Conservation (phyloP, 2,888 invertebrate species). For the Imbricaverruca yamaguchii region DNA sequence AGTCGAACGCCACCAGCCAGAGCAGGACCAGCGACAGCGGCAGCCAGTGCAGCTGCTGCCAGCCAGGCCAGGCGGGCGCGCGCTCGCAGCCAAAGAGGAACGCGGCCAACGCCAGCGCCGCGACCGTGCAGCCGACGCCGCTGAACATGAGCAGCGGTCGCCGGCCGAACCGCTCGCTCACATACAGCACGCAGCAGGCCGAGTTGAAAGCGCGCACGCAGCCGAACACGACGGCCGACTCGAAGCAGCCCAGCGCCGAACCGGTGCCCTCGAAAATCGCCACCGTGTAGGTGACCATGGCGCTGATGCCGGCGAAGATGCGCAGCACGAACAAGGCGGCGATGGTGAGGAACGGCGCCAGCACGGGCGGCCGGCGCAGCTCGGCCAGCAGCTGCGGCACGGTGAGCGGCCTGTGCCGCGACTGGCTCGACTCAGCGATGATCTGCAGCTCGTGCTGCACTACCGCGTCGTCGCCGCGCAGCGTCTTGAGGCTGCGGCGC, state of each 20-base stretch:
- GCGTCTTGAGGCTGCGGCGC: not conserved
- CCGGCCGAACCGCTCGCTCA: conserved; percentile 18
- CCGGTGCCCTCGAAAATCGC: not conserved
- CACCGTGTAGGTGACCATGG: conserved; percentile 5
- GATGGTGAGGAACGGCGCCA: conserved; percentile 18
- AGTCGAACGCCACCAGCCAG: not conserved
- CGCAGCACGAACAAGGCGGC: not conserved
- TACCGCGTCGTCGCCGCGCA: not conserved
- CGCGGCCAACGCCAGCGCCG: not conserved
- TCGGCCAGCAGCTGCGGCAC: not conserved
- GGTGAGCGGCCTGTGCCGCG: not conserved
- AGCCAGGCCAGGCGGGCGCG: not conserved
- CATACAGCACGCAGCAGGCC: not conserved
- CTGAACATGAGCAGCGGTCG: not conserved
- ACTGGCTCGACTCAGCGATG: not conserved
- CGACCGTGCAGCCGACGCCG: not conserved
- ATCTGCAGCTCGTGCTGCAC: not conserved
- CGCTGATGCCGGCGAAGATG: not conserved
- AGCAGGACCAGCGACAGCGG: not conserved
- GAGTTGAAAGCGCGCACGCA: not conserved
- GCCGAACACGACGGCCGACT: not conserved
- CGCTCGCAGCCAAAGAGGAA: not conserved
- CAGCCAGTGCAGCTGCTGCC: not conserved
- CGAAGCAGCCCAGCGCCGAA: not conserved
- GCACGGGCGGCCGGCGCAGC: not conserved